These are phyloP conservation scores for Parascotia fuliginaria DNA, from an alignment of 2,888 invertebrate species.

Conservation along the genomic window DNA sequence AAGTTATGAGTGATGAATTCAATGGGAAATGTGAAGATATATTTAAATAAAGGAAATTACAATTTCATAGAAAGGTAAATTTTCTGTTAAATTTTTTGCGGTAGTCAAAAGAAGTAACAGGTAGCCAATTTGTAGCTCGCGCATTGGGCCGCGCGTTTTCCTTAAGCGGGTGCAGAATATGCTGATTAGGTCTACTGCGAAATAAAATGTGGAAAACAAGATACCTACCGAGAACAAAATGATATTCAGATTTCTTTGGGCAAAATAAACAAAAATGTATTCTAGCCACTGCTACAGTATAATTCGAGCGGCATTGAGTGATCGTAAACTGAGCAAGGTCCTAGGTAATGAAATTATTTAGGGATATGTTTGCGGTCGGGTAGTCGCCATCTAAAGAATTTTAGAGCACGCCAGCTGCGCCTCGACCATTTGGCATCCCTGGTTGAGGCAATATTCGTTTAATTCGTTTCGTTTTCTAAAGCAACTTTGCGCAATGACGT, in stretches of 20 bases:
- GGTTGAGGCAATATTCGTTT: conserved; percentile 21
- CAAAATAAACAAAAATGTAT: too few species aligned
- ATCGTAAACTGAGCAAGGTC: conserved; percentile 30
- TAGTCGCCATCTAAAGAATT: conserved; percentile 38
- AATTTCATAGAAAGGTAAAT: neutral
- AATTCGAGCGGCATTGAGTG: conserved; percentile 31
- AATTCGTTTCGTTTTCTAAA: conserved; percentile 21
- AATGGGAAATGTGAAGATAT: too few species aligned
- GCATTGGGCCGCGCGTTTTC: conserved; percentile 24
- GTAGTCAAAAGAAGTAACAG: conserved; percentile 31
- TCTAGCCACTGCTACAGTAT: conserved; percentile 19
- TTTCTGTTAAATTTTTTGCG: conserved; percentile 23
- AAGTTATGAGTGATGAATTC: too few species aligned
- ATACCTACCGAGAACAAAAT: conserved; percentile 12
- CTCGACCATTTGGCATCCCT: conserved; percentile 20
- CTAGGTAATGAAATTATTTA: conserved; percentile 39
- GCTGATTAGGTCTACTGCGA: neutral
- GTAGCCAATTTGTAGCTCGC: conserved; percentile 14
- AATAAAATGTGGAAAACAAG: conserved; percentile 14
- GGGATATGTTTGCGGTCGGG: conserved; percentile 28
- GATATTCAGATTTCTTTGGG: conserved; percentile 4
- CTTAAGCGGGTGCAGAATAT: conserved; percentile 7
- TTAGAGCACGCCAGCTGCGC: conserved; percentile 28
- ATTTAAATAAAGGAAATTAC: too few species aligned
- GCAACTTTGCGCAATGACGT: conserved; percentile 18